phyloP scores from a whole-genome alignment of 2,113 vertebrate species.

The Halcyon senegalensis region DNA sequence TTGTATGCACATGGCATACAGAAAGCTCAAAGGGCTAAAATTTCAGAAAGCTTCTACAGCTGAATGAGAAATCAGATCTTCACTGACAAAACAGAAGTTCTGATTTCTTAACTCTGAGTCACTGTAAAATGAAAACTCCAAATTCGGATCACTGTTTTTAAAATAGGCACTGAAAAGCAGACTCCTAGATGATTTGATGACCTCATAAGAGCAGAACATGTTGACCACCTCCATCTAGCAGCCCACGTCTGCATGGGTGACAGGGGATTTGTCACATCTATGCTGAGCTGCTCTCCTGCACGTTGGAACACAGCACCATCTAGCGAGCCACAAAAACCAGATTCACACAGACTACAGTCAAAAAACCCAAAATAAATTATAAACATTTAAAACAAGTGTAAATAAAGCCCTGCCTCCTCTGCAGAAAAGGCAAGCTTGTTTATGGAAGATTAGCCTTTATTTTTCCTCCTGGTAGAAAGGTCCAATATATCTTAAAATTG shows the following conservation, averaged over 20 bases:
- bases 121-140: background rate
- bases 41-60: background rate
- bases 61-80: background rate
- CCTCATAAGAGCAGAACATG: background rate
- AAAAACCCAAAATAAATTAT: background rate
- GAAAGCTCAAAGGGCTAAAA: background rate
- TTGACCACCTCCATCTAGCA: too few relatives aligned
- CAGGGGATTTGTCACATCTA: rapidly evolving
- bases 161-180: background rate
- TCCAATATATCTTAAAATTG: background rate
- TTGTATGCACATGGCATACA: background rate
- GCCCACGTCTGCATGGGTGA: rapidly evolving
- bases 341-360: rapidly evolving
- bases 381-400: background rate
- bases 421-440: background rate
- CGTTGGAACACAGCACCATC: slow-evolving; percentile 59
- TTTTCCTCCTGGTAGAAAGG: background rate
- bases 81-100: background rate
- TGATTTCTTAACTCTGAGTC: background rate
- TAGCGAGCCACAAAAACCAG: background rate
- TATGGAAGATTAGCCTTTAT: background rate
- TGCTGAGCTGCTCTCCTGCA: background rate
- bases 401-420: background rate
- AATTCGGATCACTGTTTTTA: background rate
- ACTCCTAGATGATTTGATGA: background rate